A percentile compares a stretch with the other conserved stretches of the same genome.
Evolutionary conservation across 2,113 vertebrate genomes (phyloP).

Genomic region (Argyrosomus japonicus): DNA sequence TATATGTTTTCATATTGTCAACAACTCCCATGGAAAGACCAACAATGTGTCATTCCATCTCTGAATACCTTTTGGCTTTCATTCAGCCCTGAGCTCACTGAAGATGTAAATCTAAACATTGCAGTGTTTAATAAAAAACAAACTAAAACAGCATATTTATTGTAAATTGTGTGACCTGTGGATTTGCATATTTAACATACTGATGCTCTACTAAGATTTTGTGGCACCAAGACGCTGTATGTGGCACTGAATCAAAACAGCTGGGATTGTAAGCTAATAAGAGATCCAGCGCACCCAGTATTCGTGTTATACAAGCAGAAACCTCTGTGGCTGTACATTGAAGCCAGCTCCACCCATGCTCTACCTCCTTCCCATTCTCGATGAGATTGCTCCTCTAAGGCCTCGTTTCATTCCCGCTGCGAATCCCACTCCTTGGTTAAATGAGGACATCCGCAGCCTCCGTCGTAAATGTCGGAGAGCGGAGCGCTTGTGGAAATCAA

Average conservation of each 20-base stretch:
- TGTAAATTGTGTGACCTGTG: neutral
- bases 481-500: too few species aligned
- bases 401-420: too few species aligned
- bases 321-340: too few species aligned
- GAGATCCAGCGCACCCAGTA: neutral
- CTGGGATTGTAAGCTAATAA: neutral
- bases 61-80: neutral
- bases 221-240: neutral
- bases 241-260: neutral
- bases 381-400: too few species aligned
- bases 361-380: too few species aligned
- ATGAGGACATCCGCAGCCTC: too few species aligned
- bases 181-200: neutral
- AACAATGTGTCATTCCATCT: neutral
- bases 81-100: neutral
- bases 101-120: neutral
- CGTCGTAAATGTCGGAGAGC: too few species aligned
- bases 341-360: too few species aligned
- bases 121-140: neutral
- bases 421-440: too few species aligned
- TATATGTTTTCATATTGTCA: neutral
- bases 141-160: neutral
- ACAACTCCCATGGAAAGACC: neutral
- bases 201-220: too few species aligned
- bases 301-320: neutral